Base-by-base conservation (phyloP, 2,797 vertebrate species). In the Limosa lapponica region DNA sequence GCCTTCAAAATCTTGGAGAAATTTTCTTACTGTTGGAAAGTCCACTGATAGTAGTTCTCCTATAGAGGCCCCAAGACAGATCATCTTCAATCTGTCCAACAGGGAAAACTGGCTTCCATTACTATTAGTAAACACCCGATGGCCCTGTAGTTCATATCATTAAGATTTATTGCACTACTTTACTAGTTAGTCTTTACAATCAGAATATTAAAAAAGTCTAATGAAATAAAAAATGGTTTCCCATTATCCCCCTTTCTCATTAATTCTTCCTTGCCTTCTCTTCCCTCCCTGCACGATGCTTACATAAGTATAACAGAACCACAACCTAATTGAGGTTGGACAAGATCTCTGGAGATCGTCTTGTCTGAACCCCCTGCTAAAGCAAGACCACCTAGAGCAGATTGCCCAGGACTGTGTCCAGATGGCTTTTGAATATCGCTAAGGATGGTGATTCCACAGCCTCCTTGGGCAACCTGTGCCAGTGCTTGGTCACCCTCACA, bases 1-100 rank as follows among this genome's bases (percentile, higher is more conserved):
- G 51, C 13, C 73, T 91, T 87, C 28, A 59, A 73, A 82, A 69
- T 70, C 51, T 58, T 52, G 66, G 72, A 90, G 85, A 90, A 94
- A 83, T 6, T 81, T 64, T 41, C 44, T 79, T 93, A 79, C 16
- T 66, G 28, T 32, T 91, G 95, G 89, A 95, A 95, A 96, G 54
- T 82, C 86, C 37, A 6, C 32, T 80, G 85, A 89, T 49, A 83
- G 18, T 9, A 43, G 30, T 87, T 84, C 77, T 91, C 75, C 82
- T 80, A 32, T 28, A 82, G 58, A 93, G 48, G 44, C 17, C 88
- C n/a, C 77, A 94, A 49, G 73, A 89, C 20, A 69, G 30, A 55
- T 79, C 20, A 55, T n/a, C 46, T 78, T 83, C 41, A 62, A 7
- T 62, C 59, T 80, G 44, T 90, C 64, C 80, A 82, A 2, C 2